These are phyloP conservation scores for Hypotaenidia philippensis DNA, from an alignment of 2,797 vertebrate genomes.

Conservation along the genomic window DNA sequence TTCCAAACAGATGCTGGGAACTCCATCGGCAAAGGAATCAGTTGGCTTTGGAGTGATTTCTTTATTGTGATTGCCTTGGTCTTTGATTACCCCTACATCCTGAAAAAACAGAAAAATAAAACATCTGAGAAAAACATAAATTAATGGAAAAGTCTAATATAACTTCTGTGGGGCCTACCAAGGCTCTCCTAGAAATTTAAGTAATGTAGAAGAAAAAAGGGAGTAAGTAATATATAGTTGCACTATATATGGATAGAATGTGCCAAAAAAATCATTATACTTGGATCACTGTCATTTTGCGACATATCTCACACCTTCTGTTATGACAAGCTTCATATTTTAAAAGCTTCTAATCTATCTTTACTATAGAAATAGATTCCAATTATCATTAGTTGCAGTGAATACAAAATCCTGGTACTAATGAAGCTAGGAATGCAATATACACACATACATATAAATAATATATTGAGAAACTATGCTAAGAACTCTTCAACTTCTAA, in stretches of 20 bases:
- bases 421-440: not conserved
- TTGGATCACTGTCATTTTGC: not conserved
- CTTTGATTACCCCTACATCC: conserved; percentile 20
- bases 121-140: not conserved
- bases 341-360: not conserved
- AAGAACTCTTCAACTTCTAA: not conserved
- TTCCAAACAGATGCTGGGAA: not conserved
- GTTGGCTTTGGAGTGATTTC: not conserved
- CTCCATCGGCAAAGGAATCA: not conserved
- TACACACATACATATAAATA: not conserved
- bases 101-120: conserved; percentile 39
- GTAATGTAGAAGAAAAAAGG: accelerated
- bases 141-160: not conserved
- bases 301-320: not conserved
- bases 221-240: not conserved
- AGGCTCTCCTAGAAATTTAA: not conserved
- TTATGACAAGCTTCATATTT: not conserved
- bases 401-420: not conserved
- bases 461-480: not conserved
- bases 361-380: not conserved
- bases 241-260: not conserved
- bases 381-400: not conserved
- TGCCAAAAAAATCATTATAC: not conserved
- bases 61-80: conserved; percentile 6
- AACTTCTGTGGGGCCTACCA: not conserved